Percentiles rank a stretch among this genome's conserved stretches.
These are phyloP conservation scores for Takifugu bimaculatus DNA, from an alignment of 2,113 vertebrate genomes.

Conservation along the genomic window DNA sequence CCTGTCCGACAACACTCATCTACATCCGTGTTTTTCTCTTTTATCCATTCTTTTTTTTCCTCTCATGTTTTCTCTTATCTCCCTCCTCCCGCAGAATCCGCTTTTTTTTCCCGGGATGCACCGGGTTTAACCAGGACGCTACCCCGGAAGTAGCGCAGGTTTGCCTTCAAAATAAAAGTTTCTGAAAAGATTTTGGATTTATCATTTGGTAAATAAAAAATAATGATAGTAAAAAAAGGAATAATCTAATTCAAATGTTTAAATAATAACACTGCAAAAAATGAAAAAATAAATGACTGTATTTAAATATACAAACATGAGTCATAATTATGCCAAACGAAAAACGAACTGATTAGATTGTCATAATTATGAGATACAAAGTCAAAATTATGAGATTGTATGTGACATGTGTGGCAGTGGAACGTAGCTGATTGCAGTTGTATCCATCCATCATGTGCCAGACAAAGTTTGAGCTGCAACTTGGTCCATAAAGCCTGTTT, in stretches of 20 bases:
- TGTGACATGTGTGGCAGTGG: too few species aligned
- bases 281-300: too few species aligned
- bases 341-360: too few species aligned
- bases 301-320: constrained; percentile 7
- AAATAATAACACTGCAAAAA: too few species aligned
- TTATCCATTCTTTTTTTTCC: constrained; percentile 12
- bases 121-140: constrained; percentile 7
- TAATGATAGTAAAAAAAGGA: not conserved
- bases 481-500: too few species aligned
- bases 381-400: too few species aligned
- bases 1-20: constrained; percentile 25
- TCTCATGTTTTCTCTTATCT: constrained; percentile 24
- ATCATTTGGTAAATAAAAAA: not conserved
- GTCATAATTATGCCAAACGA: too few species aligned
- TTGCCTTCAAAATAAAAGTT: constrained; percentile 54
- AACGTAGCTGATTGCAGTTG: too few species aligned
- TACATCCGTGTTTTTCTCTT: constrained; percentile 13
- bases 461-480: too few species aligned
- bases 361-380: too few species aligned
- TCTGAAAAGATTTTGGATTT: too few species aligned
- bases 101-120: constrained; percentile 7
- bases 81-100: constrained; percentile 21
- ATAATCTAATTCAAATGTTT: not conserved
- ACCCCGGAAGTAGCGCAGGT: constrained; percentile 30
- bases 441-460: too few species aligned